Percentiles rank a stretch among this genome's conserved stretches.
Evolutionary conservation across 1,140 invertebrate species (phyloP).

Genomic region (Drosophila funebris): DNA sequence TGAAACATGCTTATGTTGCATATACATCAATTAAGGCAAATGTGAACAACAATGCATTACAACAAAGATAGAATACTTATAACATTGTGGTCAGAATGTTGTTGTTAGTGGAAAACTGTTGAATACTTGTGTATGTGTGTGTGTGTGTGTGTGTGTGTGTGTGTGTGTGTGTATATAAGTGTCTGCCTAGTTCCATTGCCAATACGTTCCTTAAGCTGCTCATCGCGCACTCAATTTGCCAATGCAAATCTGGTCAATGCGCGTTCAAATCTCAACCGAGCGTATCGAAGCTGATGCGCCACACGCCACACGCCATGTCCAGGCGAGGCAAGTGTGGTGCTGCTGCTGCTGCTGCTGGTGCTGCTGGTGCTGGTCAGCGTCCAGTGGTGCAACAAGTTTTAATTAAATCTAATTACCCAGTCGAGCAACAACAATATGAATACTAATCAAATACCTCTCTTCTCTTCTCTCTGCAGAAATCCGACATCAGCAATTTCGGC

Average conservation of each 20-base stretch:
- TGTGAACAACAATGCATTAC: background rate
- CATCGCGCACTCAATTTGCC: slow-evolving; percentile 39
- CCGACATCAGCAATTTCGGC: slow-evolving; percentile 87
- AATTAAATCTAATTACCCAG: slow-evolving; percentile 72
- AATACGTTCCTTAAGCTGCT: slow-evolving; percentile 22
- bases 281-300: slow-evolving; percentile 55
- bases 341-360: slow-evolving; percentile 7
- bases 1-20: background rate
- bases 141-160: background rate
- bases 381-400: slow-evolving; percentile 78
- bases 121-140: too few species aligned
- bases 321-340: background rate
- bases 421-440: slow-evolving; percentile 16
- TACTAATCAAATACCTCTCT: slow-evolving; percentile 6
- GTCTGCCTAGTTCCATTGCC: slow-evolving; percentile 18
- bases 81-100: slow-evolving; percentile 11
- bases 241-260: slow-evolving; percentile 74
- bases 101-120: slow-evolving; percentile 5
- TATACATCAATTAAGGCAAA: background rate
- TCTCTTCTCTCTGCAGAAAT: slow-evolving; percentile 84
- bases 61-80: background rate
- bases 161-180: background rate
- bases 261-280: slow-evolving; percentile 63
- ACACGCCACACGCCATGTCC: slow-evolving; percentile 54
- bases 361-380: slow-evolving; percentile 44